Percentiles rank a stretch among this genome's conserved stretches.
Conservation (phyloP, 2,888 invertebrate species). For the Arrhopalites spinosus region DNA sequence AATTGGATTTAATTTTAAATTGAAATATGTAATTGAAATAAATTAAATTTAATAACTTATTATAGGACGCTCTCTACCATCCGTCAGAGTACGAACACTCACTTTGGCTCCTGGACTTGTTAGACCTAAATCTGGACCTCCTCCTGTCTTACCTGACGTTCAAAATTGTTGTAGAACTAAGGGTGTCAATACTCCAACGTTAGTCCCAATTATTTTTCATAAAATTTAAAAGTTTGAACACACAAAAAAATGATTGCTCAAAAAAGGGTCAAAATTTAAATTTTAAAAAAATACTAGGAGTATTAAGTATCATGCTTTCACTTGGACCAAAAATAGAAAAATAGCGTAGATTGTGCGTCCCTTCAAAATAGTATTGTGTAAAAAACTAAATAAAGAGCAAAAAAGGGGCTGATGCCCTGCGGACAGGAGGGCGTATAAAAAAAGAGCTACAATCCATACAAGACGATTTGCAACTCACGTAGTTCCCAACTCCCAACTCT, state of each 20-base stretch:
- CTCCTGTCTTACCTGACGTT: slow-evolving; percentile 76
- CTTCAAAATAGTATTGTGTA: too few relatives aligned
- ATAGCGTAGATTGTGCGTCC: too few relatives aligned
- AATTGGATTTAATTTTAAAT: too few relatives aligned
- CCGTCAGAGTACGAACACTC: slow-evolving; percentile 72
- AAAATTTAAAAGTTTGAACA: too few relatives aligned
- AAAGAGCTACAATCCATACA: not conserved
- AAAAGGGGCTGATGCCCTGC: not conserved
- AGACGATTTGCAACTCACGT: not conserved
- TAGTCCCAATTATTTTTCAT: slow-evolving; percentile 45
- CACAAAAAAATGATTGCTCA: too few relatives aligned
- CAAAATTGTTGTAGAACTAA: slow-evolving; percentile 72
- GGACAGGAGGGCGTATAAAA: not conserved
- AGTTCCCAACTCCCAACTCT: not conserved
- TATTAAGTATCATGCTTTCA: too few relatives aligned
- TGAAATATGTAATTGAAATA: too few relatives aligned
- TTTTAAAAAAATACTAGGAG: too few relatives aligned
- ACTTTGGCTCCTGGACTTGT: slow-evolving; percentile 69
- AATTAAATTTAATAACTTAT: too few relatives aligned
- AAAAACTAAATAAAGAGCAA: too few relatives aligned
- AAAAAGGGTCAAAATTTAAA: too few relatives aligned
- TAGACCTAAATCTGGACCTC: slow-evolving; percentile 60
- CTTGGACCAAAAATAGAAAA: too few relatives aligned
- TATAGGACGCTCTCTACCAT: slow-evolving; percentile 80
- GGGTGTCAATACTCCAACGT: slow-evolving; percentile 73